These are phyloP conservation scores for Brevimyrus niger DNA, from an alignment of 2,113 vertebrate genomes.

Conservation along the genomic window DNA sequence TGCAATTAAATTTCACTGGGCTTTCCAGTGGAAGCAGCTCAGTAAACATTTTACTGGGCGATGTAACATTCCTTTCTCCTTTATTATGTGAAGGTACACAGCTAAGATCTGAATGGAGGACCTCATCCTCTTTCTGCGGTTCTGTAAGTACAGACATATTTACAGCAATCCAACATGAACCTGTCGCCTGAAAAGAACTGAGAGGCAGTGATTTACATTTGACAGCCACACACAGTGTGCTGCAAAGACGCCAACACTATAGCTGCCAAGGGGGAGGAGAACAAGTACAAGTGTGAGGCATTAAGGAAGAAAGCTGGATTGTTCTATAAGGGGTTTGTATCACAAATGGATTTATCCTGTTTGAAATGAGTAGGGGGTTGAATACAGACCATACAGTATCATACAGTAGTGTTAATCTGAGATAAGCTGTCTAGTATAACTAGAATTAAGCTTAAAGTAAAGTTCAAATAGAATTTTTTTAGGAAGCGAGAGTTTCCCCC, in stretches of 20 bases:
- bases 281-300: not conserved
- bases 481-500: not conserved
- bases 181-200: slow-evolving; percentile 13
- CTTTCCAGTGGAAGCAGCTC: not conserved
- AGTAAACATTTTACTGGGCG: not conserved
- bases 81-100: not conserved
- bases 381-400: not conserved
- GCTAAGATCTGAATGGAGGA: slow-evolving; percentile 5
- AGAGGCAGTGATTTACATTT: slow-evolving; percentile 11
- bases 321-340: slow-evolving; percentile 14
- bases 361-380: slow-evolving; percentile 19
- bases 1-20: not conserved
- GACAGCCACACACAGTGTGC: slow-evolving; percentile 7
- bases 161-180: slow-evolving; percentile 2
- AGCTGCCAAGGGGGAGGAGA: not conserved
- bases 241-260: not conserved
- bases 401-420: slow-evolving; percentile 21
- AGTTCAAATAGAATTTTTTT: slow-evolving; percentile 12
- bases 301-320: slow-evolving; percentile 17
- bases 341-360: slow-evolving; percentile 20
- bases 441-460: slow-evolving; percentile 12
- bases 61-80: not conserved
- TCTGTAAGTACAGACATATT: not conserved
- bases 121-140: not conserved
- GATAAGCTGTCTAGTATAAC: slow-evolving; percentile 27